Conservation (phyloP, 2,888 invertebrate genomes). For the Morinoia aosen region DNA sequence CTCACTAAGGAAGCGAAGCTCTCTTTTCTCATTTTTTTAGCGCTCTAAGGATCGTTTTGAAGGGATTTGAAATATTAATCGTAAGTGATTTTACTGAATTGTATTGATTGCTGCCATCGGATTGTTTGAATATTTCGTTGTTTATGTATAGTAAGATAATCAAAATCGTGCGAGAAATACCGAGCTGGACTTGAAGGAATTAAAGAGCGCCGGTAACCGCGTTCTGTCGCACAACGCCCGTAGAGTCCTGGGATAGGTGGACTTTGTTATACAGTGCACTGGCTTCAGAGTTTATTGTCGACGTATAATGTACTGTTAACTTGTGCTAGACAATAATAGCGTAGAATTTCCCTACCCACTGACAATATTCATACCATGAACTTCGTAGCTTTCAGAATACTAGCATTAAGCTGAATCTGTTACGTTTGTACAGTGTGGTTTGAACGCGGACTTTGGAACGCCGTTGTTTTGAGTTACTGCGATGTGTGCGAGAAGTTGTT, state of each 20-base stretch:
- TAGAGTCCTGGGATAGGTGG: background rate
- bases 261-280: background rate
- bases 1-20: background rate
- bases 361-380: slow-evolving; percentile 31
- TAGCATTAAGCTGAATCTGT: background rate
- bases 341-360: background rate
- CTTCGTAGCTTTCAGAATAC: background rate
- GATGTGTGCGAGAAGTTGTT: background rate
- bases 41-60: background rate
- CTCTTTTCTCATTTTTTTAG: background rate
- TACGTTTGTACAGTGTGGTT: background rate
- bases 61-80: background rate
- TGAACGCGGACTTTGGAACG: background rate
- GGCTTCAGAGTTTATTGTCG: slow-evolving; percentile 32
- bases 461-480: background rate
- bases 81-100: background rate
- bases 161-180: background rate
- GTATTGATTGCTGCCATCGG: background rate
- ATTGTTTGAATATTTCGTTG: background rate
- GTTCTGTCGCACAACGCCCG: background rate
- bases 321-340: slow-evolving; percentile 30
- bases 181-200: background rate
- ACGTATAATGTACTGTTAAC: slow-evolving; percentile 42
- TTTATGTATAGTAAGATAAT: background rate
- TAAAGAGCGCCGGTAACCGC: background rate